Evolutionary conservation across 2,888 invertebrate genomes (phyloP), one percentile per base, ranked within the genome.

Genomic region (Maniola hyperantus): DNA sequence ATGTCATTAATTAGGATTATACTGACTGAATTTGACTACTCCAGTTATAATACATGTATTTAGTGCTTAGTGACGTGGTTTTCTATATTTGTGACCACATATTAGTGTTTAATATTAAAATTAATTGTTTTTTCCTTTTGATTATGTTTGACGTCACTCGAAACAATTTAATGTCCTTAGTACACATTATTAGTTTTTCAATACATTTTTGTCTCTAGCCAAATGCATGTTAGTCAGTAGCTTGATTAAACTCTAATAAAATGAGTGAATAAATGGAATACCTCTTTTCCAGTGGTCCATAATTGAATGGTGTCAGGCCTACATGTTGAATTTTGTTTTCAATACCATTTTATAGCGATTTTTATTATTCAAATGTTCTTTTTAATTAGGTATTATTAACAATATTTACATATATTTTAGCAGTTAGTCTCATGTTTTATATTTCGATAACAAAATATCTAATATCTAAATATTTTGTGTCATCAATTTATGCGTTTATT

Each of bases 221-320:
- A 64, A 64, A 66, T 64, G 73, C 67, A 69, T 70, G 70, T 69
- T 71, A 73, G 72, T 53, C 54, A 44, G 60, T 72, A 73, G 73
- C 69, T 72, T 73, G 66, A 67, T 71, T 70, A 65, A 73, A 73
- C 78, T 76, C 75, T 81, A 77, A 79, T 76, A 66, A 77, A 79
- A 78, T 74, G 80, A 79, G 81, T 87, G 83, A 87, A 82, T 84
- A 73, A 88, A 84, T 83, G 81, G 78, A 88, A 86, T 91, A 91
- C 91, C 91, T 91, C 91, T 88, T 84, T 84, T 86, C 83, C 85
- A 87, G 89, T 88, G 91, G 91, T 91, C 91, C 91, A 91, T 82
- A 83, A 74, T n/a, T 74, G 78, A 79, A 72, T 72, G 80, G 81
- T 83, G 79, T 83, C 87, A 89, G 89, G 89, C 89, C 88, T 89